These are phyloP conservation scores for Epinotia brunnichana DNA, from an alignment of 2,888 invertebrate species.

Conservation along the genomic window DNA sequence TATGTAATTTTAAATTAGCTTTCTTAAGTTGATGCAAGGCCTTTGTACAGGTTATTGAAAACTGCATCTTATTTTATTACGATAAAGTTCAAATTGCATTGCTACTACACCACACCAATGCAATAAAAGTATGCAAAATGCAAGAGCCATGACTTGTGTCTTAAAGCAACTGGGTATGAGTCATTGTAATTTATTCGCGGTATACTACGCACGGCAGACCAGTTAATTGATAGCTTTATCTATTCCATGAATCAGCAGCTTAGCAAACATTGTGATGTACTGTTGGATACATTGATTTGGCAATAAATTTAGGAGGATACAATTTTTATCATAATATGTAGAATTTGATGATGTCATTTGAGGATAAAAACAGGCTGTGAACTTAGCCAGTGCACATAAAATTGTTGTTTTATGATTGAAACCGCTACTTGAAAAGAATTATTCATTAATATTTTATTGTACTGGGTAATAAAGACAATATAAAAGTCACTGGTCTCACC, in stretches of 20 bases:
- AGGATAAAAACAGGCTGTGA: slow-evolving; percentile 36
- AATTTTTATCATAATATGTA: slow-evolving; percentile 38
- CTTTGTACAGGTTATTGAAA: not conserved
- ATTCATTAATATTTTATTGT: not conserved
- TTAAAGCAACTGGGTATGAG: slow-evolving; percentile 31
- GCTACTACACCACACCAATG: slow-evolving; percentile 30
- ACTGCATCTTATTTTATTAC: not conserved
- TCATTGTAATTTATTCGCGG: slow-evolving; percentile 41
- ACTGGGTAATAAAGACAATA: not conserved
- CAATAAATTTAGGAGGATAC: slow-evolving; percentile 18
- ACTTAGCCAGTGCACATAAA: not conserved
- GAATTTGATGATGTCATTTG: slow-evolving; percentile 45
- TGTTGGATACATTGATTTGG: slow-evolving; percentile 27
- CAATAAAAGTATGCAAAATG: slow-evolving; percentile 43
- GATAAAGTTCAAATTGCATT: slow-evolving; percentile 19
- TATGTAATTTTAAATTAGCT: slow-evolving; percentile 14
- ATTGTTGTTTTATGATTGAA: not conserved
- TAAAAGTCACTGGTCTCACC: not conserved
- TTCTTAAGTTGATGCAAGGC: slow-evolving; percentile 21
- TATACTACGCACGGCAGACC: slow-evolving; percentile 29
- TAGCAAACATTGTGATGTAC: slow-evolving; percentile 28
- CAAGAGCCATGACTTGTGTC: slow-evolving; percentile 20
- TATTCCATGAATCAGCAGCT: slow-evolving; percentile 37
- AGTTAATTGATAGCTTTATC: slow-evolving; percentile 44
- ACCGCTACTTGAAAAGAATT: not conserved